Conservation (phyloP, 2,888 invertebrate species). For the Sinhomidia bicolor region DNA sequence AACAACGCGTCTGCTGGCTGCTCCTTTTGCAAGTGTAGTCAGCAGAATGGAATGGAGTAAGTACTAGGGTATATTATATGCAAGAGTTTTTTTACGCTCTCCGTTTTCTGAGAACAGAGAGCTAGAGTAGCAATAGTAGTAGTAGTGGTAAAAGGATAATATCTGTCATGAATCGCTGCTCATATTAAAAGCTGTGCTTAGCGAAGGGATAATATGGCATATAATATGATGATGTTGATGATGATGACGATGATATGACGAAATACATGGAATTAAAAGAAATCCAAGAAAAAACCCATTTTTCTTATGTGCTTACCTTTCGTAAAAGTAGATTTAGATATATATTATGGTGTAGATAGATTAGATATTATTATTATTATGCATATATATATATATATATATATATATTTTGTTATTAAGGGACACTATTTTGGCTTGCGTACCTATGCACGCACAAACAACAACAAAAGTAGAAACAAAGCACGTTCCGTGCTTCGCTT, state of each 20-base stretch:
- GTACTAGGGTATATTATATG: too few species aligned
- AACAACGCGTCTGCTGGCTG: too few species aligned
- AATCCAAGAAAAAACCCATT: background rate
- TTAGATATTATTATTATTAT: too few species aligned
- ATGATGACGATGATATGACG: background rate
- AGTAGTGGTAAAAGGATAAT: background rate
- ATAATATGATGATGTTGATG: background rate
- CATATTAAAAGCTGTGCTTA: background rate
- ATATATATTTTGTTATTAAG: too few species aligned
- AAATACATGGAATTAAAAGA: background rate
- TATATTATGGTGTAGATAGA: background rate
- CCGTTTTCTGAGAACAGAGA: conserved; percentile 12
- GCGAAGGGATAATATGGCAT: too few species aligned
- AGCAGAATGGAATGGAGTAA: background rate
- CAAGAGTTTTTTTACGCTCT: conserved; percentile 37
- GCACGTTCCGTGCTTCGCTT: too few species aligned
- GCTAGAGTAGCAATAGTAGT: too few species aligned
- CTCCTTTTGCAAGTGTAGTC: background rate
- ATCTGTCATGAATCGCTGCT: conserved; percentile 24
- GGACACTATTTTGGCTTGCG: background rate
- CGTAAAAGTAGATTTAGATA: background rate
- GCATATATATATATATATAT: too few species aligned
- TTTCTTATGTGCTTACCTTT: background rate
- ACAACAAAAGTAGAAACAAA: background rate
- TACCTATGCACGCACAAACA: background rate